Evolutionary conservation across 2,888 invertebrate species (phyloP).

Genomic region (Eupsilia transversa): DNA sequence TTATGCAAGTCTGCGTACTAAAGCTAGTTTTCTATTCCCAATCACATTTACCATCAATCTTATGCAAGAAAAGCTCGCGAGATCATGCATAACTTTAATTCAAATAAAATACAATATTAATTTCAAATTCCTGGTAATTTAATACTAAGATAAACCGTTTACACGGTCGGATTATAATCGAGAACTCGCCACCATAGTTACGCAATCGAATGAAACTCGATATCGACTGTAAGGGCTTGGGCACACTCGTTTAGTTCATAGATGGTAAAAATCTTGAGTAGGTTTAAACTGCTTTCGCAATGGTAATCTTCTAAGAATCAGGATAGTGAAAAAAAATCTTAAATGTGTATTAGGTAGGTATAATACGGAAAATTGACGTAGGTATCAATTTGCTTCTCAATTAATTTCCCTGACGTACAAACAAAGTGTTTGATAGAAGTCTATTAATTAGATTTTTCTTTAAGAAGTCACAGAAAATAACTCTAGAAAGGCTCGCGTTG

Average conservation of each 20-base stretch:
- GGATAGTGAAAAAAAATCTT: too few species aligned
- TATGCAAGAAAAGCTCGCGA: slow-evolving; percentile 34
- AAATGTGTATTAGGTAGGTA: too few species aligned
- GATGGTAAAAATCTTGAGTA: background rate
- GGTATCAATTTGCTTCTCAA: background rate
- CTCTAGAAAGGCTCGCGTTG: background rate
- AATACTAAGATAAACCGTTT: slow-evolving; percentile 57
- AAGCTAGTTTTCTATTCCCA: background rate
- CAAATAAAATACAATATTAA: slow-evolving; percentile 58
- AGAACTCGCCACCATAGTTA: slow-evolving; percentile 60
- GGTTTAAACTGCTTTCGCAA: background rate
- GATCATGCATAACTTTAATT: slow-evolving; percentile 25
- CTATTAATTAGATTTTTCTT: background rate
- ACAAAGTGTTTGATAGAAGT: background rate
- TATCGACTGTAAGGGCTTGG: slow-evolving; percentile 44
- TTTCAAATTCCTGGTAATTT: slow-evolving; percentile 52
- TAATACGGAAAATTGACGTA: background rate
- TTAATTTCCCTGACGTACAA: background rate
- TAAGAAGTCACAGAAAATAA: background rate
- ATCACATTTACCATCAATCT: slow-evolving; percentile 15
- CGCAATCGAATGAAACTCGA: slow-evolving; percentile 66
- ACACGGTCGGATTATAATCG: slow-evolving; percentile 63
- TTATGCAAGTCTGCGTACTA: too few species aligned
- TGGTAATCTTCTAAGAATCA: background rate
- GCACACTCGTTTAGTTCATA: slow-evolving; percentile 17